Evolutionary conservation across 2,113 vertebrate species (phyloP), one percentile per base, ranked within the genome.

Genomic region (Romanogobio albipinnatus): DNA sequence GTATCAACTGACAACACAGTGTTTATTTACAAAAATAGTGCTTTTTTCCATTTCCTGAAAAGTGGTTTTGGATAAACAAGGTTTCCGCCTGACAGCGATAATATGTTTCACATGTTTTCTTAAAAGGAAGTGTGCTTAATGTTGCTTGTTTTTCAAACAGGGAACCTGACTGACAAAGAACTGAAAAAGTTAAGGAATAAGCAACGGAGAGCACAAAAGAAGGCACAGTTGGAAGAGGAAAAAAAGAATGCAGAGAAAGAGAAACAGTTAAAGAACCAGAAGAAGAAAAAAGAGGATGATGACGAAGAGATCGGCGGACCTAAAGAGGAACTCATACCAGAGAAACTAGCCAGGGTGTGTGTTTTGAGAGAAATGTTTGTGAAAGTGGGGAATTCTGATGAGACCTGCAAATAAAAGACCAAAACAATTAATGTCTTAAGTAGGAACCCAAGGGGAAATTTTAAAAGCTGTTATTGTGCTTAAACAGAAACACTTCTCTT

Each of bases 251-350:
- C 97, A 0, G 98, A 99, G 90, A 99, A 99, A 90, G 98, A 99
- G 89, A 99, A 99, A 89, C 98, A 98, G 86, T 96, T 98, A 10
- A 97, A 98, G 94, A 99, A 99, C 93, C 98, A 99, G 95, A 98
- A 98, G 88, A 99, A 99, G 93, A 99, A 98, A 90, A 99, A 99
- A 75, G 98, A 99, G 76, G 98, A 99, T 3, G 98, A 99, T 0
- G 98, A 99, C 71, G 98, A 99, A 93, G 98, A 99, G 90, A 98
- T 99, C 0, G 98, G 97, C 64, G 97, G 98, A n/a, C 98, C 97
- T 9, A 99, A 99, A 87, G 98, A 99, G 92, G 98, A 99, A 84
- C 97, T 99, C 62, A 96, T 99, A 86, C 98, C 98, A 8, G 98
- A 99, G 82, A 99, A 99, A 88, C 89, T 99, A 91, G 97, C 97